Evolutionary conservation across 1,140 invertebrate species (phyloP).

Genomic region (Aleiodes sp.): DNA sequence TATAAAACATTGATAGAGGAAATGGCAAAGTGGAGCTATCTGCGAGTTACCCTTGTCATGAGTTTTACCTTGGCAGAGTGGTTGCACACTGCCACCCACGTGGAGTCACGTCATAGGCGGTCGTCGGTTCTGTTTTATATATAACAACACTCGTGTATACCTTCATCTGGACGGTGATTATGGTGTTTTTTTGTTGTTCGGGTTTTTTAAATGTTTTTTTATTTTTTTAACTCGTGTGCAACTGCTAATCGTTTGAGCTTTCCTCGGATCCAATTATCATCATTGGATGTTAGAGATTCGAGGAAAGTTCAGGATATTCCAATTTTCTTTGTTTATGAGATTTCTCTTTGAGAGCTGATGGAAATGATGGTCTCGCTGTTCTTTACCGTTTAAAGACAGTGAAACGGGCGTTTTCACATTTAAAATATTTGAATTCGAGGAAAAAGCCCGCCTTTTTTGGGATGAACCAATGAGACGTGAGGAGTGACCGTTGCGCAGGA

Average conservation of each 20-base stretch:
- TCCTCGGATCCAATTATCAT: constrained; percentile 26
- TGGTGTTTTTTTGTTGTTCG: not conserved
- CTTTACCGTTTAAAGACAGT: too few relatives aligned
- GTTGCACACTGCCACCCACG: constrained; percentile 18
- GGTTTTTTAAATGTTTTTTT: not conserved
- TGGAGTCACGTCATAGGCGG: constrained; percentile 23
- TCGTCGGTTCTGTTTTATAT: constrained; percentile 15
- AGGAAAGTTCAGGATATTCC: too few relatives aligned
- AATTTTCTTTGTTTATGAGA: too few relatives aligned
- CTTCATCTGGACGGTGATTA: constrained; percentile 6
- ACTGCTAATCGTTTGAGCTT: constrained; percentile 18
- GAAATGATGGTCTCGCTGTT: too few relatives aligned
- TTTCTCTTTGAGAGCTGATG: too few relatives aligned
- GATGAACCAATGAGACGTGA: too few relatives aligned
- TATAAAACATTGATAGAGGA: not conserved
- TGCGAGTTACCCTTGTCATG: constrained; percentile 13
- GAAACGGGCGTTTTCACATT: too few relatives aligned
- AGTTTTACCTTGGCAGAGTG: not conserved
- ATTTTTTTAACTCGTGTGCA: not conserved
- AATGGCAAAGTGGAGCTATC: constrained; percentile 10
- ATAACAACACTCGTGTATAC: not conserved
- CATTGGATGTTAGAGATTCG: not conserved
- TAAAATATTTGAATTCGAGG: too few relatives aligned
- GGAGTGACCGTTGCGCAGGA: too few relatives aligned
- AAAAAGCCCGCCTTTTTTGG: too few relatives aligned